These are phyloP conservation scores for Drosophila mimica DNA, from an alignment of 2,888 invertebrate species.

Conservation along the genomic window DNA sequence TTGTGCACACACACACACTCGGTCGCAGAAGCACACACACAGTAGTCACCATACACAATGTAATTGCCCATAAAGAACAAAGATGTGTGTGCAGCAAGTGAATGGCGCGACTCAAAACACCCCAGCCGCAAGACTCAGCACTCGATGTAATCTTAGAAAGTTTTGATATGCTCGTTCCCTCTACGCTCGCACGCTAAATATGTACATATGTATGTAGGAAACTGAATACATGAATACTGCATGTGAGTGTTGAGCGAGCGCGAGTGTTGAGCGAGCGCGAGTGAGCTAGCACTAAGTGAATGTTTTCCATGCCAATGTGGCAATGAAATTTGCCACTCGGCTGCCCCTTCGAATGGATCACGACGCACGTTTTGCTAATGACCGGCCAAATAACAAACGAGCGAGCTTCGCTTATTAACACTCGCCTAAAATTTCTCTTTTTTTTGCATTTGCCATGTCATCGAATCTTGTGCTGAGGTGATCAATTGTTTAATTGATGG, in stretches of 20 bases:
- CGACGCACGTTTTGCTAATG: conserved; percentile 49
- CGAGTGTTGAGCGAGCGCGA: not conserved
- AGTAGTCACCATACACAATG: not conserved
- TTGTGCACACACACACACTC: conserved; percentile 1
- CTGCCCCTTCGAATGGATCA: conserved; percentile 24
- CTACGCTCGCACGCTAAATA: conserved; percentile 8
- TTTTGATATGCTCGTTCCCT: conserved; percentile 12
- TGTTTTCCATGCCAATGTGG: conserved; percentile 50
- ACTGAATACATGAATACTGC: conserved; percentile 34
- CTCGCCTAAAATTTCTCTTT: conserved; percentile 40
- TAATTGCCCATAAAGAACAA: conserved; percentile 29
- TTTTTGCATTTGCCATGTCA: conserved; percentile 41
- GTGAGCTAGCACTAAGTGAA: conserved; percentile 23
- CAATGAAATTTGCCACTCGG: conserved; percentile 59
- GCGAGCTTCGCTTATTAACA: conserved; percentile 53
- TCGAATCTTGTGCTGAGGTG: conserved; percentile 8
- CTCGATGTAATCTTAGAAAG: conserved; percentile 44
- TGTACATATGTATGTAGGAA: conserved; percentile 18
- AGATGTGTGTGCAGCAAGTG: conserved; percentile 30
- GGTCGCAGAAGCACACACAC: not conserved
- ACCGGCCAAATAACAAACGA: conserved; percentile 8
- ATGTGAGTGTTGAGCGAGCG: not conserved
- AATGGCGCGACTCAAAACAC: conserved; percentile 20
- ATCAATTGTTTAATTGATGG: conserved; percentile 29
- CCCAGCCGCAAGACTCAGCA: not conserved